Evolutionary conservation across 2,797 vertebrate species (phyloP).

Genomic region (Euphonia xanthogaster): DNA sequence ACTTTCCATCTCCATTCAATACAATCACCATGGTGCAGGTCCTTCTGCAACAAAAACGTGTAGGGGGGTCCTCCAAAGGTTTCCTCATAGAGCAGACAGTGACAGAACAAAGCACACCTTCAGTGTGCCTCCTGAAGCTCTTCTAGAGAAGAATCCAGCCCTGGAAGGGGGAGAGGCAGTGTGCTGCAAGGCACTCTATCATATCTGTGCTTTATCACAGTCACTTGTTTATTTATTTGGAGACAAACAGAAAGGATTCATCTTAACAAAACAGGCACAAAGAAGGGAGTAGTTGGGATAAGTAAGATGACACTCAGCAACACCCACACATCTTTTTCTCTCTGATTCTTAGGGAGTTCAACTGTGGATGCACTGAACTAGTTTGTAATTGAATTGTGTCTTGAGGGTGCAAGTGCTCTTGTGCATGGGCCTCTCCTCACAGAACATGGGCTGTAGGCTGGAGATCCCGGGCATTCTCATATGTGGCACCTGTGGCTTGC

Average conservation of each 20-base stretch:
- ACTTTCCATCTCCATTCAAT: neutral
- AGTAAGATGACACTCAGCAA: neutral
- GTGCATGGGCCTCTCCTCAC: neutral
- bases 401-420: neutral
- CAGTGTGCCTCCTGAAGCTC: neutral
- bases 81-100: neutral
- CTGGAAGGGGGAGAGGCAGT: neutral
- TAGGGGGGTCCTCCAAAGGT: neutral
- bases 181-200: neutral
- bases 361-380: neutral
- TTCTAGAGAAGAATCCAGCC: neutral
- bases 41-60: neutral
- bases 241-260: neutral
- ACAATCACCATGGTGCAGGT: accelerated
- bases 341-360: neutral
- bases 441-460: neutral
- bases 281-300: neutral
- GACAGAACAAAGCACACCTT: neutral
- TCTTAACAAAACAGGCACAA: neutral
- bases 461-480: neutral
- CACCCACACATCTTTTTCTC: neutral
- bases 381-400: neutral
- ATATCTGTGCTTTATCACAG: neutral
- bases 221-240: neutral
- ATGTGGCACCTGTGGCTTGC: neutral